Evolutionary conservation across 2,113 vertebrate genomes (phyloP).

Genomic region (Zosterops lateralis): DNA sequence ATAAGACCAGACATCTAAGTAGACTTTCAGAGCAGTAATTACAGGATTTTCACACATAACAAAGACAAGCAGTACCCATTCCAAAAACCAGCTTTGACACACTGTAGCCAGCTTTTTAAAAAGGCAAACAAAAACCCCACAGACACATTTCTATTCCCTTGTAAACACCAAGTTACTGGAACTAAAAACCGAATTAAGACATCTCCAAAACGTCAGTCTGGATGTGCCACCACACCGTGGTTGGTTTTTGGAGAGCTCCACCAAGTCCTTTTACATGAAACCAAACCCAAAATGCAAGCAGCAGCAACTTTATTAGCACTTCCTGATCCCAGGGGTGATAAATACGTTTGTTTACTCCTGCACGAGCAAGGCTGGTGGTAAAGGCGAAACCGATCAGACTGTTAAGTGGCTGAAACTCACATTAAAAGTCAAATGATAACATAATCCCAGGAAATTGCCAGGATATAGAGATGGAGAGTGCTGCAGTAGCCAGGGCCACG

Average conservation of each 20-base stretch:
- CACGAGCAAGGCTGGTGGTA: conserved; percentile 47
- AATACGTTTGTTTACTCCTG: conserved; percentile 72
- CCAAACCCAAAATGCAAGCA: conserved; percentile 62
- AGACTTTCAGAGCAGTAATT: background rate
- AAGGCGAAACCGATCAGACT: conserved; percentile 60
- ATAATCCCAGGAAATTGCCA: conserved; percentile 59
- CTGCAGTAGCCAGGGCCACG: background rate
- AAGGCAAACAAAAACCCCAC: background rate
- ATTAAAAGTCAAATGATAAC: conserved; percentile 47
- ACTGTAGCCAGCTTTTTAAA: background rate
- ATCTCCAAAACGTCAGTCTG: accelerated
- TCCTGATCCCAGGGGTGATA: conserved; percentile 71
- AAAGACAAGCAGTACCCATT: background rate
- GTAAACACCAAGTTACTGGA: background rate
- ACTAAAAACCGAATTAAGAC: background rate
- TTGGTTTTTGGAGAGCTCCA: background rate
- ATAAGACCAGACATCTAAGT: background rate
- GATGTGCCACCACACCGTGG: background rate
- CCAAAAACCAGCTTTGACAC: background rate
- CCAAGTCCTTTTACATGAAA: conserved; percentile 30
- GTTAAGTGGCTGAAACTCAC: conserved; percentile 43
- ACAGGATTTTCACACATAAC: background rate
- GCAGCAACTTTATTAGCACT: conserved; percentile 72
- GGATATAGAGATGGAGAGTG: background rate
- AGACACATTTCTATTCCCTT: background rate